phyloP scores from a whole-genome alignment of 1,140 invertebrate species.

The Onthophagus taurus region DNA sequence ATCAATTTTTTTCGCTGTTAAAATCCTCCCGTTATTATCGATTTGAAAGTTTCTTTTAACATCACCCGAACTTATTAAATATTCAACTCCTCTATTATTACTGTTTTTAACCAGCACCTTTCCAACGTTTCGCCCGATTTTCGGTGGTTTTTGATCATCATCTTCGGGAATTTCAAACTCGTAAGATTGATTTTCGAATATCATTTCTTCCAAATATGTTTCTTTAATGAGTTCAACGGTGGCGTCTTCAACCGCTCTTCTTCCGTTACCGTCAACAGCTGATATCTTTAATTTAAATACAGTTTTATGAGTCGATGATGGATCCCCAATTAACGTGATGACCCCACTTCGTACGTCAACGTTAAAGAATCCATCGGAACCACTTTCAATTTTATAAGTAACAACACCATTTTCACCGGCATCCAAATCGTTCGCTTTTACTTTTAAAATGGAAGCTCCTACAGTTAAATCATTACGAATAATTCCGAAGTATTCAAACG shows the following conservation, averaged over 20 bases:
- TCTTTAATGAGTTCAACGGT: conserved; percentile 71
- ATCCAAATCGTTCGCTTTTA: conserved; percentile 71
- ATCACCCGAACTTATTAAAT: conserved; percentile 79
- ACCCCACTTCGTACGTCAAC: conserved; percentile 69
- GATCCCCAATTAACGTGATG: conserved; percentile 54
- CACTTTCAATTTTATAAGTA: conserved; percentile 64
- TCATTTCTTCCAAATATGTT: conserved; percentile 55
- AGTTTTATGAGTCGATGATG: conserved; percentile 52
- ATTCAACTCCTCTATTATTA: conserved; percentile 48
- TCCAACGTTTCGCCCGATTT: conserved; percentile 61
- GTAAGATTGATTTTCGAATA: conserved; percentile 68
- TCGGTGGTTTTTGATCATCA: conserved; percentile 47
- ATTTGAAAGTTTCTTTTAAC: conserved; percentile 67
- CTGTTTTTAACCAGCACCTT: conserved; percentile 53
- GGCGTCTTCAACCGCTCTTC: conserved; percentile 59
- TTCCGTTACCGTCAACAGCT: conserved; percentile 69
- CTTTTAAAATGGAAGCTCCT: conserved; percentile 58
- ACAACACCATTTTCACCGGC: conserved; percentile 74
- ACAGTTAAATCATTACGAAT: conserved; percentile 54
- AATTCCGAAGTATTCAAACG: conserved; percentile 65
- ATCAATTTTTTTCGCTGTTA: conserved; percentile 70
- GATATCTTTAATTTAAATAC: conserved; percentile 64
- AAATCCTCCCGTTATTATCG: conserved; percentile 70
- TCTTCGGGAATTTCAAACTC: conserved; percentile 75
- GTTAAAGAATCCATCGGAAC: conserved; percentile 66